Percentiles rank a stretch among this genome's conserved stretches.
phyloP scores from a whole-genome alignment of 2,888 invertebrate genomes.

The Eupsilia transversa region DNA sequence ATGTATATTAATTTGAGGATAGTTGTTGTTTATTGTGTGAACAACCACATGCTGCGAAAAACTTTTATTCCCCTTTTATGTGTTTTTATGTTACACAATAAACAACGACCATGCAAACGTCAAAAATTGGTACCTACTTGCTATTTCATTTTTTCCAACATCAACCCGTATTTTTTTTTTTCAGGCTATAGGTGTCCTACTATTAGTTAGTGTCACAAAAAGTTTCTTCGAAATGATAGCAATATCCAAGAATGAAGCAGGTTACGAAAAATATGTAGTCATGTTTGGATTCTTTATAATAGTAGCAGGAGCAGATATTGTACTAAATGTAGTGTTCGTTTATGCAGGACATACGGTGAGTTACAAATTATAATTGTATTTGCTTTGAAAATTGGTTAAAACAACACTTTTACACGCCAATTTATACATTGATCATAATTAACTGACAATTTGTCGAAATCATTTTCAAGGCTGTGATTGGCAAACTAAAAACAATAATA shows the following conservation, averaged over 20 bases:
- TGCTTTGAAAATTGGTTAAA: background rate
- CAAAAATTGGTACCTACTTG: background rate
- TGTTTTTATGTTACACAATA: background rate
- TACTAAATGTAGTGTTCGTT: slow-evolving; percentile 31
- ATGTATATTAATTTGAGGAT: background rate
- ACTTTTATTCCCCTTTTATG: too few species aligned
- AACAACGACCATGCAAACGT: background rate
- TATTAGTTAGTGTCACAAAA: slow-evolving; percentile 2
- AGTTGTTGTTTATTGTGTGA: too few species aligned
- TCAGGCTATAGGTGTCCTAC: slow-evolving; percentile 12
- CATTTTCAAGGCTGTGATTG: background rate
- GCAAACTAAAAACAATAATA: background rate
- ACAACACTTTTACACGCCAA: background rate
- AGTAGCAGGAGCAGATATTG: slow-evolving; percentile 32
- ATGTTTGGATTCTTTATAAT: slow-evolving; percentile 16
- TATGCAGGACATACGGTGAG: slow-evolving; percentile 39
- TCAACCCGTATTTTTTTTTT: background rate
- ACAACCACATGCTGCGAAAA: too few species aligned
- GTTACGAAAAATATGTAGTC: background rate
- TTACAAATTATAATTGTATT: background rate
- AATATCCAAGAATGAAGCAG: background rate
- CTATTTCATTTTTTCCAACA: background rate
- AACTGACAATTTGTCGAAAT: background rate
- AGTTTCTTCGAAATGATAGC: background rate
- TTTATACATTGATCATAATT: too few species aligned